A percentile compares a stretch with the other conserved stretches of the same genome.
Conservation (phyloP, 2,888 invertebrate genomes). For the Dugesia japonica region DNA sequence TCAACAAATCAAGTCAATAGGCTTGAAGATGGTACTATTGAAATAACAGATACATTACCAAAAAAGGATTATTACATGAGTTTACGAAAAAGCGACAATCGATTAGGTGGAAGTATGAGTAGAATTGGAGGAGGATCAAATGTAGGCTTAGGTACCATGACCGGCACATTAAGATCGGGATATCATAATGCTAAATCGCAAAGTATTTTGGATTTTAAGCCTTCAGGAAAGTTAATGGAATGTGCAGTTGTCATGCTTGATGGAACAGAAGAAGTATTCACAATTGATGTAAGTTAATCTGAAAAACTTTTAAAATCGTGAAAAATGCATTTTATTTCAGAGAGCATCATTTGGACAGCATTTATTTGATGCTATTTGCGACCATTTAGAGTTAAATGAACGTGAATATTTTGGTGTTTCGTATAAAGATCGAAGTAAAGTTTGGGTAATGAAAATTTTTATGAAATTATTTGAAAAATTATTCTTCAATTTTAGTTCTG, state of each 20-base stretch:
- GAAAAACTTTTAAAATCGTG: neutral
- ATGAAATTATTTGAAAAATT: neutral
- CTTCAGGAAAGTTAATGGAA: constrained; percentile 30
- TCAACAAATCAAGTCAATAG: neutral
- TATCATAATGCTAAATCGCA: neutral
- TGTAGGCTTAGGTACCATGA: neutral
- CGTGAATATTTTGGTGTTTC: constrained; percentile 33
- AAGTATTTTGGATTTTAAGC: constrained; percentile 21
- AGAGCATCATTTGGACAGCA: constrained; percentile 33
- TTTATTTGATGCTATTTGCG: constrained; percentile 33
- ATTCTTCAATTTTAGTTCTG: constrained; percentile 12
- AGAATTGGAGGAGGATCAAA: constrained; percentile 3
- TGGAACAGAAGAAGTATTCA: constrained; percentile 32
- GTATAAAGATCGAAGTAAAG: constrained; percentile 26
- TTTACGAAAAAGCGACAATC: constrained; percentile 14
- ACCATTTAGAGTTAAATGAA: constrained; percentile 22
- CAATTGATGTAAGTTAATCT: constrained; percentile 27
- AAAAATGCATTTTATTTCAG: neutral
- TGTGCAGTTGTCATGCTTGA: constrained; percentile 32
- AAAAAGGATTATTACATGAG: constrained; percentile 35
- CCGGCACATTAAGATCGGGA: constrained; percentile 5
- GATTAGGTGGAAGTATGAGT: constrained; percentile 14
- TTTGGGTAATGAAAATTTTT: constrained; percentile 31
- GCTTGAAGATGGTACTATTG: constrained; percentile 31
- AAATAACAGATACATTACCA: constrained; percentile 29